Percentiles rank a stretch among this genome's conserved stretches.
phyloP scores from a whole-genome alignment of 2,888 invertebrate genomes.

The Tipula lateralis region DNA sequence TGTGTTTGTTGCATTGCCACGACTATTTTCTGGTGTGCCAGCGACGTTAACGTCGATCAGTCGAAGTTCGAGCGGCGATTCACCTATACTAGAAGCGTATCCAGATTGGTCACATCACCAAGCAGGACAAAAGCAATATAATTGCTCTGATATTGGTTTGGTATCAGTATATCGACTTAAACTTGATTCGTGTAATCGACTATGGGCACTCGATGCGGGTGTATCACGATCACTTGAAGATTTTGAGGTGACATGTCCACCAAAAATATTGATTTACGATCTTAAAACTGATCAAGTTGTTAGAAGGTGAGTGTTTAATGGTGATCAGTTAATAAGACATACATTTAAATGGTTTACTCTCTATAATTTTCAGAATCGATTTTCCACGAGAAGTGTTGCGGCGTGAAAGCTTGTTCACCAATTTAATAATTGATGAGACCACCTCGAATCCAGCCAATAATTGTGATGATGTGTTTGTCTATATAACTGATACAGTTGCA shows the following conservation, averaged over 20 bases:
- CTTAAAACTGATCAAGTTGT: conserved; percentile 66
- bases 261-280: conserved; percentile 76
- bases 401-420: conserved; percentile 72
- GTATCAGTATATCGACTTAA: conserved; percentile 74
- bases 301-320: conserved; percentile 44
- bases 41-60: conserved; percentile 69
- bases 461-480: conserved; percentile 74
- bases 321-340: background rate
- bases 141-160: conserved; percentile 69
- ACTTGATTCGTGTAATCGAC: conserved; percentile 72
- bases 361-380: conserved; percentile 55
- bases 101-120: conserved; percentile 75
- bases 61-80: conserved; percentile 60
- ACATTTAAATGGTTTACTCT: no score
- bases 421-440: conserved; percentile 72
- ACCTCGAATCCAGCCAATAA: conserved; percentile 55
- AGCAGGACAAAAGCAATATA: conserved; percentile 63
- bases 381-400: conserved; percentile 70
- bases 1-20: conserved; percentile 70
- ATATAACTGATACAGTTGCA: conserved; percentile 76
- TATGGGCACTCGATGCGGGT: conserved; percentile 77
- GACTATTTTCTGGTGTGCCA: conserved; percentile 69
- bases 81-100: conserved; percentile 66
- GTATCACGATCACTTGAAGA: conserved; percentile 57
- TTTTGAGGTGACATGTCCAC: conserved; percentile 64